Percentiles rank a stretch among this genome's conserved stretches.
These are phyloP conservation scores for Megalops atlanticus DNA, from an alignment of 2,113 vertebrate genomes.

Conservation along the genomic window DNA sequence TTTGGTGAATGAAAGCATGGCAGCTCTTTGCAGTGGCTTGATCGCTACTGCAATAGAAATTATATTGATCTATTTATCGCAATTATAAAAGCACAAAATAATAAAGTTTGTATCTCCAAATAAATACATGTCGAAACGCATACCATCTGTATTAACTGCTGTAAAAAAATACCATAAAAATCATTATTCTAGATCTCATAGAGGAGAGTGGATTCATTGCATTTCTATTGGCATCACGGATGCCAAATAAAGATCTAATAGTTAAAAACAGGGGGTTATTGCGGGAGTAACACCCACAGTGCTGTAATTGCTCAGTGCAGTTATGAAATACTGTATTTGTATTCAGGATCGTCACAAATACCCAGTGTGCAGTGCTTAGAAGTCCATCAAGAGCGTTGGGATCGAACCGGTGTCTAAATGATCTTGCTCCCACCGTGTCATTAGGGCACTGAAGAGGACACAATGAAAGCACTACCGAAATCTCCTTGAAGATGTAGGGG, in stretches of 20 bases:
- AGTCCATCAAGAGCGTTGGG: constrained; percentile 48
- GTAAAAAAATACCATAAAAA: neutral
- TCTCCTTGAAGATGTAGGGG: constrained; percentile 88
- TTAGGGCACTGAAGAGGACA: constrained; percentile 81
- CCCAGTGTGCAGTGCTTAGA: constrained; percentile 17
- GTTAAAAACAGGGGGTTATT: neutral
- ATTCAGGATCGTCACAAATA: constrained; percentile 24
- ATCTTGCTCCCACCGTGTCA: constrained; percentile 82
- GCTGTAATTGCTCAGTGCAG: constrained; percentile 7
- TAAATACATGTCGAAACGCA: constrained; percentile 3
- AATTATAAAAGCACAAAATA: neutral
- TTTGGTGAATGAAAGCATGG: neutral
- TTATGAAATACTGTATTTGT: constrained; percentile 17
- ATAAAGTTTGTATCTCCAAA: neutral
- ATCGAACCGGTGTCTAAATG: constrained; percentile 77
- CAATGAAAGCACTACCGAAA: constrained; percentile 86
- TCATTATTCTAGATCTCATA: neutral
- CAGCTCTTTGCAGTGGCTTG: constrained; percentile 7
- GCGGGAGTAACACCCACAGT: neutral
- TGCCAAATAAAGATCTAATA: neutral
- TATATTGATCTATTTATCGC: too few species aligned
- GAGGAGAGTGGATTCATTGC: neutral
- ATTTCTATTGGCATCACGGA: neutral
- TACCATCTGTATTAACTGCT: neutral
- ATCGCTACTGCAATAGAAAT: neutral